Evolutionary conservation across 2,888 invertebrate genomes (phyloP).

Genomic region (Eristalinus aeneus): DNA sequence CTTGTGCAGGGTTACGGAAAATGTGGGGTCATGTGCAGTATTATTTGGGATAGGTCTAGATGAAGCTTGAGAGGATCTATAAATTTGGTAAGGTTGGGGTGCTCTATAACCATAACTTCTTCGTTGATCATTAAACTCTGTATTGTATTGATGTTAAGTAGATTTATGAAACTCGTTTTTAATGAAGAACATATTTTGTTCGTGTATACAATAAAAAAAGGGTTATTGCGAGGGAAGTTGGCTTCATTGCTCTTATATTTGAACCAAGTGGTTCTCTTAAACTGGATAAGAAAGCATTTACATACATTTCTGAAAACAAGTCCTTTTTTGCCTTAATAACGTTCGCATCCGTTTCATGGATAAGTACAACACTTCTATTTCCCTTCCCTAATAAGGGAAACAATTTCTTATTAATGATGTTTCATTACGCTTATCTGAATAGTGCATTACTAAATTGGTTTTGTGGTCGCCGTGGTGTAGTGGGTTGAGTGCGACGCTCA

Average conservation of each 20-base stretch:
- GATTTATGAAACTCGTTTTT: constrained; percentile 5
- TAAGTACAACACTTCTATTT: constrained; percentile 57
- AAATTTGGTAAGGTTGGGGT: background rate
- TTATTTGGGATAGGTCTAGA: background rate
- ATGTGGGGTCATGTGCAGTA: background rate
- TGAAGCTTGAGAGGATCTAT: background rate
- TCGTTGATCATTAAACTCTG: background rate
- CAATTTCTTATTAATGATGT: constrained; percentile 35
- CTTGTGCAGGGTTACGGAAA: constrained; percentile 5
- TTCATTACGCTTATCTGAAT: constrained; percentile 56
- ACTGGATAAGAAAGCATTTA: constrained; percentile 58
- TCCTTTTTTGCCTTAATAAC: constrained; percentile 50
- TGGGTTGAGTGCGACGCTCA: too few relatives aligned
- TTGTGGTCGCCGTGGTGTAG: constrained; percentile 31
- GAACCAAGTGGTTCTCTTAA: constrained; percentile 63
- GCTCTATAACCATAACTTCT: background rate
- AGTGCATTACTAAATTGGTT: constrained; percentile 46
- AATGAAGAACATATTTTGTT: constrained; percentile 45
- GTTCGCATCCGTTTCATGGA: constrained; percentile 50
- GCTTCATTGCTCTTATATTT: constrained; percentile 63
- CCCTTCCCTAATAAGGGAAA: constrained; percentile 56
- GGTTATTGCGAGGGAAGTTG: constrained; percentile 49
- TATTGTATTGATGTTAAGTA: background rate
- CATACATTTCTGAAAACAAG: constrained; percentile 67
- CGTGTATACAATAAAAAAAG: constrained; percentile 57